Conservation (phyloP, 2,113 vertebrate genomes). For the Spizaetus ornatus region DNA sequence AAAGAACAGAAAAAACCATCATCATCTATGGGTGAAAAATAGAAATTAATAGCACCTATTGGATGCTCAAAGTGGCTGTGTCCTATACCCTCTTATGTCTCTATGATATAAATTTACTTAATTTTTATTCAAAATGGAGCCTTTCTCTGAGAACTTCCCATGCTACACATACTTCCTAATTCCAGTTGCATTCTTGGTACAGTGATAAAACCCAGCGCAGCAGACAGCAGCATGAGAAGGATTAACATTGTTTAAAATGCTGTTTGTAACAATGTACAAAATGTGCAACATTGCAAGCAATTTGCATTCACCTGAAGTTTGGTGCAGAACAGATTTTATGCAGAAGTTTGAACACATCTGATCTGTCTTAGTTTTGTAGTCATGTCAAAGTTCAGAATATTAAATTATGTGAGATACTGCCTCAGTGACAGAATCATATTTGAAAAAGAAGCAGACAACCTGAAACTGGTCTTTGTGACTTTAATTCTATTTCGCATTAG, state of each 20-base stretch:
- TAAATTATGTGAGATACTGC: background rate
- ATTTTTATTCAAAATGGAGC: background rate
- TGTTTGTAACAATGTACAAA: background rate
- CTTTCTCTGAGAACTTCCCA: background rate
- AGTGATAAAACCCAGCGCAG: background rate
- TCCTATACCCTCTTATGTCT: background rate
- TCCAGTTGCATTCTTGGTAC: background rate
- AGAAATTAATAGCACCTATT: background rate
- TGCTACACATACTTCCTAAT: background rate
- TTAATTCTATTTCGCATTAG: background rate
- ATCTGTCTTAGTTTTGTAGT: background rate
- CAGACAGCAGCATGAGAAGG: background rate
- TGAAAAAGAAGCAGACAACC: background rate
- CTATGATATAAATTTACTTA: background rate
- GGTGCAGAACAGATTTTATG: background rate
- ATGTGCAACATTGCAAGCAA: background rate
- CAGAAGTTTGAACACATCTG: background rate
- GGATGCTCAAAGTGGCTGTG: background rate
- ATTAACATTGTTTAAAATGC: background rate
- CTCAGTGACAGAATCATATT: background rate
- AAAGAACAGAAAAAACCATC: background rate
- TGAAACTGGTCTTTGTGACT: background rate
- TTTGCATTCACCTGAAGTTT: background rate
- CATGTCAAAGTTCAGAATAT: background rate
- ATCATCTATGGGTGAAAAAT: background rate